These are phyloP conservation scores for Hoplodrina ambigua DNA, from an alignment of 2,888 invertebrate species.

Conservation along the genomic window DNA sequence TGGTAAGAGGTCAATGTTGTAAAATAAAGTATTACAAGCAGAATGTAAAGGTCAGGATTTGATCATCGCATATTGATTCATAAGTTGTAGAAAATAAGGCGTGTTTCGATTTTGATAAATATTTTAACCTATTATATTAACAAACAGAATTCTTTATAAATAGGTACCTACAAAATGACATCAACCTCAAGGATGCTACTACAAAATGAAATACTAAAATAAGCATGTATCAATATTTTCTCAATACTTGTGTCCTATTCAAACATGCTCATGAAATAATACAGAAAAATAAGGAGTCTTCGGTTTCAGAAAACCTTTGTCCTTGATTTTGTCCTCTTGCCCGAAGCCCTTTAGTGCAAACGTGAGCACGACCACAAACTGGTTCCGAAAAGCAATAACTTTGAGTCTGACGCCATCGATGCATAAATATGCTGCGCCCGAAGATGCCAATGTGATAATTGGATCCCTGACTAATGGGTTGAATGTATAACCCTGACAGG, in stretches of 20 bases:
- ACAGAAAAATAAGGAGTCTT: constrained; percentile 25
- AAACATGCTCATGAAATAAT: background rate
- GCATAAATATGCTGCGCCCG: constrained; percentile 71
- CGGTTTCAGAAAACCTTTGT: constrained; percentile 47
- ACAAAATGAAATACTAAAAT: too few species aligned
- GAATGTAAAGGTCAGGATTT: constrained; percentile 53
- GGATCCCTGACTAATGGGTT: constrained; percentile 53
- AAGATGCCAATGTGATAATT: constrained; percentile 67
- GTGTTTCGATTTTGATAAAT: constrained; percentile 1
- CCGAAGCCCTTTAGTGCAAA: constrained; percentile 45
- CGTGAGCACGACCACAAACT: constrained; percentile 65
- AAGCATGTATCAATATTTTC: too few species aligned
- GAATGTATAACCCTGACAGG: constrained; percentile 27
- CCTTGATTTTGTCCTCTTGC: constrained; percentile 65
- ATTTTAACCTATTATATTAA: background rate
- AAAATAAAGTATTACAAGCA: constrained; percentile 49
- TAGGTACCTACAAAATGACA: too few species aligned
- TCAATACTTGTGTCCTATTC: too few species aligned
- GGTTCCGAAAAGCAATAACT: constrained; percentile 71
- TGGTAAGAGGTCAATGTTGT: constrained; percentile 56
- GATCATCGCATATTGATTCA: constrained; percentile 33
- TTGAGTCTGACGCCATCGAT: constrained; percentile 70
- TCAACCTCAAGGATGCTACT: background rate
- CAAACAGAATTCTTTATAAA: background rate
- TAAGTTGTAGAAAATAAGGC: constrained; percentile 9